Evolutionary conservation across 2,797 vertebrate species (phyloP).

Genomic region (Prionace glauca): DNA sequence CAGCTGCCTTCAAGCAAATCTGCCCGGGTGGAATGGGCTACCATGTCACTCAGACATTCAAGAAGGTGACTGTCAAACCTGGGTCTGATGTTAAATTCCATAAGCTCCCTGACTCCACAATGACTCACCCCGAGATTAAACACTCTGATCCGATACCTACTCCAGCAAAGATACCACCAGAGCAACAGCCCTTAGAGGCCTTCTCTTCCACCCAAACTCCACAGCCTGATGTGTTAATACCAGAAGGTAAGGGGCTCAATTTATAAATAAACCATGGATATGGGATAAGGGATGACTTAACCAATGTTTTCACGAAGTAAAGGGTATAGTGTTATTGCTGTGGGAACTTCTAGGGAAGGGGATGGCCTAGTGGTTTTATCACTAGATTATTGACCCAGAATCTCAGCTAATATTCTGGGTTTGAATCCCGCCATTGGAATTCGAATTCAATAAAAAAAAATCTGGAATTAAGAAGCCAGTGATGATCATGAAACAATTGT

Average conservation of each 20-base stretch:
- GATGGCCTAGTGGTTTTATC: too few species aligned
- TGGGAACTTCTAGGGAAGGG: too few species aligned
- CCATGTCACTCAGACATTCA: slow-evolving; percentile 81
- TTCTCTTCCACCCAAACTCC: slow-evolving; percentile 73
- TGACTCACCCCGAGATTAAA: slow-evolving; percentile 63
- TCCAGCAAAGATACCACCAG: slow-evolving; percentile 75
- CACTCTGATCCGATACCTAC: slow-evolving; percentile 69
- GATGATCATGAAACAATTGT: too few species aligned
- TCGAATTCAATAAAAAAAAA: too few species aligned
- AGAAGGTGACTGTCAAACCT: slow-evolving; percentile 69
- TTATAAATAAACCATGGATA: neutral
- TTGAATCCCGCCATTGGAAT: too few species aligned
- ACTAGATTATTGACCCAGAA: too few species aligned
- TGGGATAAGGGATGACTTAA: neutral
- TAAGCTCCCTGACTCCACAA: slow-evolving; percentile 59
- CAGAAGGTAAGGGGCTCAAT: slow-evolving; percentile 67
- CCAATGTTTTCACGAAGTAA: neutral
- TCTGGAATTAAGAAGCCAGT: too few species aligned
- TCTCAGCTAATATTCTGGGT: too few species aligned
- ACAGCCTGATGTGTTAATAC: slow-evolving; percentile 60
- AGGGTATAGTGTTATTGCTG: neutral
- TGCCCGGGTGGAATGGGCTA: slow-evolving; percentile 98
- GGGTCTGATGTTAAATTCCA: slow-evolving; percentile 60
- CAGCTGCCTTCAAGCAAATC: slow-evolving; percentile 96
- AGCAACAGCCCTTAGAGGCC: slow-evolving; percentile 80